Conservation (phyloP, 2,888 invertebrate genomes). For the Himalopsyche anomala region DNA sequence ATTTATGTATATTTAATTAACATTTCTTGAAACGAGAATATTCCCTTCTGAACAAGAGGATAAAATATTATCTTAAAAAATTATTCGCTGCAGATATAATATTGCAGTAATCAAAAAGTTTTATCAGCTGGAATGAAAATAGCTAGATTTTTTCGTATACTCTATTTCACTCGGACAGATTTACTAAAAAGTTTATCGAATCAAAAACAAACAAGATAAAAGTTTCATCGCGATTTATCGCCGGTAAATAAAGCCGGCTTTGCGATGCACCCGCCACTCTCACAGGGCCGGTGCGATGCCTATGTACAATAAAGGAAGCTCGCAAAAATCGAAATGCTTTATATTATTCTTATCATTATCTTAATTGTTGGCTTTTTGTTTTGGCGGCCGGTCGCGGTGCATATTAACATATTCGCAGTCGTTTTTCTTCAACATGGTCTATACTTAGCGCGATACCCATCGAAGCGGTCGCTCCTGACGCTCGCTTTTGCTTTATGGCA, state of each 20-base stretch:
- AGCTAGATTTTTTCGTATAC: background rate
- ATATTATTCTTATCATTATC: slow-evolving; percentile 65
- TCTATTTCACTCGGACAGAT: background rate
- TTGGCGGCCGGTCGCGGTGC: slow-evolving; percentile 60
- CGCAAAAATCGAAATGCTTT: slow-evolving; percentile 56
- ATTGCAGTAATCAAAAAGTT: background rate
- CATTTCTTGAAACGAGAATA: too few relatives aligned
- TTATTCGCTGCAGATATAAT: too few relatives aligned
- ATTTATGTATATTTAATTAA: too few relatives aligned
- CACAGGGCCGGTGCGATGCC: background rate
- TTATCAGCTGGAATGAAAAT: background rate
- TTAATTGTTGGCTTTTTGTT: slow-evolving; percentile 65
- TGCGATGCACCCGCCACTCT: background rate
- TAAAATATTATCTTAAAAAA: too few relatives aligned
- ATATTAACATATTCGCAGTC: slow-evolving; percentile 65
- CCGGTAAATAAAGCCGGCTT: background rate
- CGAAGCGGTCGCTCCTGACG: slow-evolving; percentile 52
- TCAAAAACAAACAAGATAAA: background rate
- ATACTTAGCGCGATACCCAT: slow-evolving; percentile 65
- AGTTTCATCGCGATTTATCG: background rate
- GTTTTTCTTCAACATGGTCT: slow-evolving; percentile 63
- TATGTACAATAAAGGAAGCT: slow-evolving; percentile 13
- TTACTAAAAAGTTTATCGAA: background rate
- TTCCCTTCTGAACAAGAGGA: too few relatives aligned
- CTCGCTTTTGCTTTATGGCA: slow-evolving; percentile 9